Evolutionary conservation across 1,140 invertebrate genomes (phyloP), one percentile per base, ranked within the genome.

Genomic region (Panagrolaimus sp.): DNA sequence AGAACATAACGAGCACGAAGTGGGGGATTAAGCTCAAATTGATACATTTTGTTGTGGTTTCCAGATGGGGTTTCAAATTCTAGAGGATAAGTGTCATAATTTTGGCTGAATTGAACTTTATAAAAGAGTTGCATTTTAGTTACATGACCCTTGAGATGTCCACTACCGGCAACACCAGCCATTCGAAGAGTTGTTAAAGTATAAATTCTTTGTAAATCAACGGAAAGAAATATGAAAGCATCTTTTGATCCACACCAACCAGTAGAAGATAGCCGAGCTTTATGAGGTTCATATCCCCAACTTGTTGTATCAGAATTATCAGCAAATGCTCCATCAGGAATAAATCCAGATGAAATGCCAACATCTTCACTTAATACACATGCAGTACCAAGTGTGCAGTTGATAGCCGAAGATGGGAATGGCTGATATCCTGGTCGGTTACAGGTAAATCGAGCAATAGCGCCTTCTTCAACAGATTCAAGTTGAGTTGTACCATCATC

Each of bases 71-170:
- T 81, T 66, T 80, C 72, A 51, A 82, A 82, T 75, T 82, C 80
- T 13, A 93, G 92, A 86, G 93, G 95, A 76, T 96, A 96, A 0
- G 95, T 91, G 8, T 95, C 92, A 78, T 94, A 96, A 78, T 95
- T 94, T 82, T 95, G 92, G 74, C 85, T 89, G 84, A 93, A 92
- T 5, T 90, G 87, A 85, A 92, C 90, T 85, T 96, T 96, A 83
- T 96, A 96, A 87, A 96, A 96, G 85, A 96, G 93, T 68, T 93
- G 87, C 66, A 96, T 92, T 87, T 96, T 92, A 0, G 92, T 96
- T 8, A 82, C 77, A 66, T 83, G 82, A 27, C 81, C 81, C n/a
- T 71, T 69, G n/a, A 83, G 62, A 66, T 70, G 65, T 0, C 79
- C 82, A 47, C 61, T 72, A 14, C 78, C 81, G 31, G 73, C 82